Evolutionary conservation across 2,888 invertebrate species (phyloP).

Genomic region (Noctua comes): DNA sequence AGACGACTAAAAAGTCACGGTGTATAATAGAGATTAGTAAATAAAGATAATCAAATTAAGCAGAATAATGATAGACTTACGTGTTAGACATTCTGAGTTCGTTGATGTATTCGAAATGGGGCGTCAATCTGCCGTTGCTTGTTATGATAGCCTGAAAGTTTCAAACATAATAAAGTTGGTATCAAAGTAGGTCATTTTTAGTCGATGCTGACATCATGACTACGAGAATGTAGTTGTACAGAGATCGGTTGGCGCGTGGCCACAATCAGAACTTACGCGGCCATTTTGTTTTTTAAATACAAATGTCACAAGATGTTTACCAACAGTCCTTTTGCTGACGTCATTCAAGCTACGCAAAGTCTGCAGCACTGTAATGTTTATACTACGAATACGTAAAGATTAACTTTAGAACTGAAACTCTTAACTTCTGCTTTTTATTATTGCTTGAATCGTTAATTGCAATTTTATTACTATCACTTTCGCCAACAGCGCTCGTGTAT

Average conservation of each 20-base stretch:
- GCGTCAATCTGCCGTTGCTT: constrained; percentile 97
- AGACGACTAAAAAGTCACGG: too few relatives aligned
- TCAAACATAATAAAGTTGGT: not conserved
- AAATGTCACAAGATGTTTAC: not conserved
- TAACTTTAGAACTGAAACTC: not conserved
- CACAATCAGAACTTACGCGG: too few relatives aligned
- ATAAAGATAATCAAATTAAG: not conserved
- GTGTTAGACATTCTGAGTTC: constrained; percentile 94
- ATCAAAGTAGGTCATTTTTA: not conserved
- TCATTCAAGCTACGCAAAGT: not conserved
- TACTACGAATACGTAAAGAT: not conserved
- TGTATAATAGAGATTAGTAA: not conserved
- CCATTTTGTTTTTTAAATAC: not conserved
- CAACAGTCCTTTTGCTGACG: not conserved
- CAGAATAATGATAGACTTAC: constrained; percentile 79
- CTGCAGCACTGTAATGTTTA: not conserved
- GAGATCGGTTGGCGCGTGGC: too few relatives aligned
- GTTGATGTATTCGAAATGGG: constrained; percentile 98
- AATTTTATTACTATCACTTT: not conserved
- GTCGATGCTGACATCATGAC: constrained; percentile 1
- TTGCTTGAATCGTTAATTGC: not conserved
- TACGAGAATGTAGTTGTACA: not conserved
- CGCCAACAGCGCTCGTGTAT: not conserved
- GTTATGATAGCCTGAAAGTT: constrained; percentile 97
- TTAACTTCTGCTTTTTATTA: not conserved